Evolutionary conservation across 30 jellyfish, hydroid and myxozoan species (phyloP).

Genomic region (Sanderia malayensis): DNA sequence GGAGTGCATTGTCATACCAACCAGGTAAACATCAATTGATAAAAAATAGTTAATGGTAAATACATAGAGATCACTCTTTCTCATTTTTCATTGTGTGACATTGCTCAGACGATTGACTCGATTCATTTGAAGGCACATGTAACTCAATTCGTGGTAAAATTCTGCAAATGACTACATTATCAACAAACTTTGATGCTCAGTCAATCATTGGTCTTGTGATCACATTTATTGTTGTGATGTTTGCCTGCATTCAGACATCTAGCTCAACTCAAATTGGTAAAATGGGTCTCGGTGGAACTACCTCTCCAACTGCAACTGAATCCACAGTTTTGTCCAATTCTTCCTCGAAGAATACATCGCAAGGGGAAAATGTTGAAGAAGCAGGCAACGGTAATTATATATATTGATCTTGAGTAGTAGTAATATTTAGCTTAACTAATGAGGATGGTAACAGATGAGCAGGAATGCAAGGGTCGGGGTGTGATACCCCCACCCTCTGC

Average conservation of each 20-base stretch:
- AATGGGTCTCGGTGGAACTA: slow-evolving; percentile 61
- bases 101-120: too few relatives aligned
- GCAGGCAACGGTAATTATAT: slow-evolving; percentile 2
- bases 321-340: slow-evolving; percentile 42
- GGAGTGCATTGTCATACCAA: slow-evolving; percentile 62
- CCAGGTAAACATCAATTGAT: too few relatives aligned
- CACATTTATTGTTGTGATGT: slow-evolving; percentile 80
- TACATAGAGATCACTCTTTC: too few relatives aligned
- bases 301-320: slow-evolving; percentile 52
- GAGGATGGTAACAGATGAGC: too few relatives aligned
- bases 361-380: slow-evolving; percentile 24
- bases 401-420: too few relatives aligned
- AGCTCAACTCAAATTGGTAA: slow-evolving; percentile 86
- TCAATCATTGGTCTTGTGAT: slow-evolving; percentile 85
- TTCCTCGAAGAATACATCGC: slow-evolving; percentile 8
- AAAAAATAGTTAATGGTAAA: too few relatives aligned
- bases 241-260: slow-evolving; percentile 85
- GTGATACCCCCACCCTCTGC: too few relatives aligned
- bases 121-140: slow-evolving; percentile 54
- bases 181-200: slow-evolving; percentile 86
- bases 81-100: too few relatives aligned
- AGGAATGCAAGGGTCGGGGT: too few relatives aligned
- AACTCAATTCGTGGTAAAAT: slow-evolving; percentile 58
- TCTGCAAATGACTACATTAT: slow-evolving; percentile 34
- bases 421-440: too few relatives aligned